Evolutionary conservation across 2,797 vertebrate species (phyloP).

Genomic region (Steatocranus sp.): DNA sequence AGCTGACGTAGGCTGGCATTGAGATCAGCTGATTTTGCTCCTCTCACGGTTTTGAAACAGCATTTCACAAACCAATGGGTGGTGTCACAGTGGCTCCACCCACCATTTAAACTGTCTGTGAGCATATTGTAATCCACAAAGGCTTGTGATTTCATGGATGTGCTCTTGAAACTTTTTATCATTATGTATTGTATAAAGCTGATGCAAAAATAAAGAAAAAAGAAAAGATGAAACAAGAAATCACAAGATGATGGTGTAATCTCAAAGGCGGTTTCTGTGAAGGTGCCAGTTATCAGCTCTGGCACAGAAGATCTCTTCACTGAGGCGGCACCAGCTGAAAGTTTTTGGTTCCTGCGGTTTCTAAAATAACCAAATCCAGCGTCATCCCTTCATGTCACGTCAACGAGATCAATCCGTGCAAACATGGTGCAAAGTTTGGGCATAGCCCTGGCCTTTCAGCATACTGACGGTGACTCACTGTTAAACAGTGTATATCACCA

Average conservation of each 20-base stretch:
- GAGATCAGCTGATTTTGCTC: background rate
- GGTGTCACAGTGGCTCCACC: background rate
- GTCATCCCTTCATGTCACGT: background rate
- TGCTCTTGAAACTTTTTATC: background rate
- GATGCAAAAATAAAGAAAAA: background rate
- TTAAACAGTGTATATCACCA: constrained; percentile 22
- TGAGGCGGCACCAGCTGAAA: background rate
- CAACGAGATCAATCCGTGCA: background rate
- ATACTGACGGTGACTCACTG: constrained; percentile 30
- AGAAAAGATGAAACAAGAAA: background rate
- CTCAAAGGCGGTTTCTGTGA: background rate
- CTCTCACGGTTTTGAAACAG: background rate
- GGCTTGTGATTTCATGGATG: background rate
- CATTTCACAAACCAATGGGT: background rate
- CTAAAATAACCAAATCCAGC: background rate
- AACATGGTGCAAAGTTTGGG: background rate
- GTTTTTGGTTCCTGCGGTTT: background rate
- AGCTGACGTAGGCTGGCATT: rapidly evolving
- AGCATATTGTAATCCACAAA: background rate
- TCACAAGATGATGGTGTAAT: background rate
- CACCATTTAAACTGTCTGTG: background rate
- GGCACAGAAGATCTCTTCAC: rapidly evolving
- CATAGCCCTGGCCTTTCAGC: background rate
- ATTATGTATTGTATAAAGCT: background rate
- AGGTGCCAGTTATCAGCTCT: background rate